Conservation (phyloP, 2,888 invertebrate genomes). For the Halocaridina rubra region DNA sequence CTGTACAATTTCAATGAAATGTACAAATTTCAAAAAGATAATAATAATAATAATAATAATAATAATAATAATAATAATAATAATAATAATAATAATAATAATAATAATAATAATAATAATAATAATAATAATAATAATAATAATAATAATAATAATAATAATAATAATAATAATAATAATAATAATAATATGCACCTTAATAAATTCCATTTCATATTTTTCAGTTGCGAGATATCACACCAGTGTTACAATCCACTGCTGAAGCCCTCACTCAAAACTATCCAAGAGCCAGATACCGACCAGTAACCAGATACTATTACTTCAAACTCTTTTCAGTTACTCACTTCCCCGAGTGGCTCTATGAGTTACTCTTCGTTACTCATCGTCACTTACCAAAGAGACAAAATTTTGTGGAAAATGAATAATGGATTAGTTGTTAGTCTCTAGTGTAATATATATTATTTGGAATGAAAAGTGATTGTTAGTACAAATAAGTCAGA, state of each 20-base stretch:
- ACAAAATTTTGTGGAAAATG: too few relatives aligned
- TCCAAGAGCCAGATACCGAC: slow-evolving; percentile 22
- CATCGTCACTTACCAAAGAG: too few relatives aligned
- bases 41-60: neutral
- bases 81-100: neutral
- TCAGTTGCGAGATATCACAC: slow-evolving; percentile 5
- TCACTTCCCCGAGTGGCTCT: slow-evolving; percentile 38
- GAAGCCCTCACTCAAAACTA: slow-evolving; percentile 24
- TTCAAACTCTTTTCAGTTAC: neutral
- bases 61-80: neutral
- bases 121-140: neutral
- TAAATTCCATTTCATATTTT: neutral
- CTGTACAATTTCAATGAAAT: too few relatives aligned
- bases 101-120: neutral
- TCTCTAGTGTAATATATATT: too few relatives aligned
- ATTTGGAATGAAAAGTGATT: too few relatives aligned
- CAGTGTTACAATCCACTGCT: neutral
- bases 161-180: neutral
- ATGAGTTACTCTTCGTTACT: slow-evolving; percentile 6
- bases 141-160: neutral
- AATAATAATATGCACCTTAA: neutral
- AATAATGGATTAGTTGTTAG: too few relatives aligned
- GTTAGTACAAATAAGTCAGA: too few relatives aligned
- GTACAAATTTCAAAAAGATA: neutral
- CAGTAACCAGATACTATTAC: slow-evolving; percentile 13